Percentiles rank a stretch among this genome's conserved stretches.
Conservation (phyloP, 2,113 vertebrate species). For the Mixornis gularis region DNA sequence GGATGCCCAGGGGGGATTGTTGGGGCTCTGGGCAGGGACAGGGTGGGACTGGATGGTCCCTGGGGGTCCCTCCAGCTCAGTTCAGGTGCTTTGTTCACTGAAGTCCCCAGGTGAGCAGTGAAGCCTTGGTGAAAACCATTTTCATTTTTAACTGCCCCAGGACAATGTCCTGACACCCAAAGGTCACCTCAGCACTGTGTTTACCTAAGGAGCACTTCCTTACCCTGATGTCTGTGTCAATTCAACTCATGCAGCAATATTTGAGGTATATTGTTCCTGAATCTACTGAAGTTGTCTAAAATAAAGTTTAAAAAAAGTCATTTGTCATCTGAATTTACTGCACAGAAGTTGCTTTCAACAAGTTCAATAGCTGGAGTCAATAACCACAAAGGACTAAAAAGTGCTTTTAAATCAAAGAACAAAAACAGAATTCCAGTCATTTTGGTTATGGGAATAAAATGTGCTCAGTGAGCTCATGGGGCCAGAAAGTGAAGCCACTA, state of each 20-base stretch:
- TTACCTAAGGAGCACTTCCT: background rate
- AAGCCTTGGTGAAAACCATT: background rate
- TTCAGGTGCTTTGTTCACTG: background rate
- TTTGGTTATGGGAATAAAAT: background rate
- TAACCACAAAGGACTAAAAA: background rate
- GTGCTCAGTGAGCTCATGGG: background rate
- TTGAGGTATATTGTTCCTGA: background rate
- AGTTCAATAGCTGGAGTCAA: background rate
- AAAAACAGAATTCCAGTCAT: background rate
- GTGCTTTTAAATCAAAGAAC: background rate
- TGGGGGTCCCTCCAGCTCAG: background rate
- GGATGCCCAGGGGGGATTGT: background rate
- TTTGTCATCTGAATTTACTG: background rate
- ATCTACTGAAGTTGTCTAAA: background rate
- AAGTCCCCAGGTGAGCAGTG: background rate
- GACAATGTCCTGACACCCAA: background rate
- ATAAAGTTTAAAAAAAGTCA: background rate
- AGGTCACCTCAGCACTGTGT: background rate
- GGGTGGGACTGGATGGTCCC: accelerated
- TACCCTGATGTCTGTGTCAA: background rate
- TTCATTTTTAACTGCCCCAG: background rate
- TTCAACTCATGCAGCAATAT: background rate
- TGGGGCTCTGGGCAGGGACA: background rate
- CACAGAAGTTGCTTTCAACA: background rate
- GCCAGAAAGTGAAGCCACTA: background rate